phyloP scores from a whole-genome alignment of 2,888 invertebrate species.

The Phoronis australis region DNA sequence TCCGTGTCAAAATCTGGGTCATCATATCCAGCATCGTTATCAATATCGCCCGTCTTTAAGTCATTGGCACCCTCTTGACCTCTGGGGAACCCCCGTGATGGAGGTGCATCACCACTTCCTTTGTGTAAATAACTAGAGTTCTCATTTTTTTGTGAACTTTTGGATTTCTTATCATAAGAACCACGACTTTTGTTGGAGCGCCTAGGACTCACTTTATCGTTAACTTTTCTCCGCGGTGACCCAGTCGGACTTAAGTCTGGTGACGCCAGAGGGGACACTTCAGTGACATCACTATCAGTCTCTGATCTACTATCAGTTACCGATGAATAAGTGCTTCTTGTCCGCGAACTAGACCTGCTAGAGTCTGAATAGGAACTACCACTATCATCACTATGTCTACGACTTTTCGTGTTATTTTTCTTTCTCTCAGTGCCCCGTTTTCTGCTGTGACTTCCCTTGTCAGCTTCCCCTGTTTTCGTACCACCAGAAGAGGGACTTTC shows the following conservation, averaged over 20 bases:
- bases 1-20: constrained; percentile 18
- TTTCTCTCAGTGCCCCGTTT: too few relatives aligned
- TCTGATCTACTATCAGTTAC: too few relatives aligned
- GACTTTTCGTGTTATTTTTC: too few relatives aligned
- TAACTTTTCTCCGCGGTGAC: constrained; percentile 6
- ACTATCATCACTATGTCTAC: too few relatives aligned
- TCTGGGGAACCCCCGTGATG: background rate
- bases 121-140: background rate
- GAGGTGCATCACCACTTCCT: constrained; percentile 6
- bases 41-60: background rate
- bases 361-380: too few relatives aligned
- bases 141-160: background rate
- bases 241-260: constrained; percentile 23
- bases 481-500: too few relatives aligned
- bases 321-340: too few relatives aligned
- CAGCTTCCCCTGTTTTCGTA: too few relatives aligned
- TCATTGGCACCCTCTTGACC: background rate
- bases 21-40: too few relatives aligned
- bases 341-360: too few relatives aligned
- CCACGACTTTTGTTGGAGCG: constrained; percentile 6
- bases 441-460: too few relatives aligned
- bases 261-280: constrained; percentile 39
- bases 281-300: constrained; percentile 45
- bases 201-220: constrained; percentile 1
- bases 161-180: background rate